Evolutionary conservation across 2,113 vertebrate genomes (phyloP), one percentile per base, ranked within the genome.

Genomic region (Leuciscus idus): DNA sequence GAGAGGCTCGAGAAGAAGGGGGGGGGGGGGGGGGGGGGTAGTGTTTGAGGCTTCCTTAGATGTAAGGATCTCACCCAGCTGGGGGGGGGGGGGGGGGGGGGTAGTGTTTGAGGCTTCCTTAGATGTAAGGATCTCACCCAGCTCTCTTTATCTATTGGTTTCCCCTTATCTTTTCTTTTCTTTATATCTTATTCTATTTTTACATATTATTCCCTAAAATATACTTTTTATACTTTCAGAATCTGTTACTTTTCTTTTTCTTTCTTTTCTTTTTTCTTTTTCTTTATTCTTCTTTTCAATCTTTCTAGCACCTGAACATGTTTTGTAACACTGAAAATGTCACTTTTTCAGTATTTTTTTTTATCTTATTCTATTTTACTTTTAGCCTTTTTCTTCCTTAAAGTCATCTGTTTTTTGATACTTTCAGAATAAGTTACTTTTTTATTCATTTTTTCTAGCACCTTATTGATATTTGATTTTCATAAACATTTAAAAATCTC

Each of bases 1-100:
- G 94, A 93, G 87, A 72, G 87, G 89, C 84, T 84, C 61, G 85
- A 88, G 87, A 33, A 77, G 84, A 66, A 81, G 83, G 90, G 74
- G 76, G 61, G 78, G 73, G 73, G 61, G 23, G 62, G 0, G 66
- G 61, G 78, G 73, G 73, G 61, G 23, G 62, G 0, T 48, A 7
- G n/a, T 62, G 57, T 57, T 70, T 73, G 57, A 55, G 66, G 70
- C 33, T 68, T 89, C 86, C 86, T 89, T 83, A 84, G 89, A 87
- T 87, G 88, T 91, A 88, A 90, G 86, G 86, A 89, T 55, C 64
- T 84, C 39, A 48, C 75, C 75, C 50, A 36, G 26, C 66, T 81
- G 83, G 90, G 74, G 76, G 61, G 78, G 73, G 73, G 61, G 23
- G 62, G 0, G 66, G n/a, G n/a, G n/a, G n/a, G n/a, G n/a, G n/a